Evolutionary conservation across 2,888 invertebrate species (phyloP), one percentile per base, ranked within the genome.

Genomic region (Idaea dimidiata): DNA sequence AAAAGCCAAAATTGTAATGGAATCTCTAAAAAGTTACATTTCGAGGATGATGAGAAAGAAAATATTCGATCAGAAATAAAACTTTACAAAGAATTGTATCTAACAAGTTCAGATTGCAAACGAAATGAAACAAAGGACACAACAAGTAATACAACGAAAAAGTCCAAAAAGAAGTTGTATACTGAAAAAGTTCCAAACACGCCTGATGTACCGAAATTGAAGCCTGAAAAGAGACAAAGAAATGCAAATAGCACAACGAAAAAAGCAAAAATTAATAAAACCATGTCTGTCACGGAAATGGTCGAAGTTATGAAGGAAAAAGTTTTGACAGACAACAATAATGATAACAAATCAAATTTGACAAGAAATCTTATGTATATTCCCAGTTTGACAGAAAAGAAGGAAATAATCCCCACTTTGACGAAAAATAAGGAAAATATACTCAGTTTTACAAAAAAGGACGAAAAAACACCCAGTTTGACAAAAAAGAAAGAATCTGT

Each of bases 1-100:
- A 85, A 83, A 57, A 78, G 80, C 67, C 77, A 83, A 4, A 80
- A 84, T 54, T 76, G 78, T 53, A 75, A 87, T 53, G 80, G 77
- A 0, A 72, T 87, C 1, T 77, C 88, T 0, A 92, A 89, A 65
- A 87, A 86, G 74, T 70, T 92, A 4, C 69, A 79, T 1, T 89
- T 85, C 61, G 86, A 88, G 17, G 89, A 89, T 0, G 84, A 88
- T 63, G 90, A 91, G 6, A 89, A 88, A 65, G 90, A 89, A 65
- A 90, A 88, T 63, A 81, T 89, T 7, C 79, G 82, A 62, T 72
- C 79, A 3, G 77, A 82, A 32, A 74, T 87, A 16, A 76, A 82
- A 67, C 72, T 68, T 8, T 84, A 84, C 16, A 88, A 82, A 67
- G 78, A 85, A 67, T 67, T 89, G 1, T 91, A 90, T 70, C 74